These are phyloP conservation scores for Chamaetylas fuelleborni DNA, from an alignment of 2,113 vertebrate genomes.

Conservation along the genomic window DNA sequence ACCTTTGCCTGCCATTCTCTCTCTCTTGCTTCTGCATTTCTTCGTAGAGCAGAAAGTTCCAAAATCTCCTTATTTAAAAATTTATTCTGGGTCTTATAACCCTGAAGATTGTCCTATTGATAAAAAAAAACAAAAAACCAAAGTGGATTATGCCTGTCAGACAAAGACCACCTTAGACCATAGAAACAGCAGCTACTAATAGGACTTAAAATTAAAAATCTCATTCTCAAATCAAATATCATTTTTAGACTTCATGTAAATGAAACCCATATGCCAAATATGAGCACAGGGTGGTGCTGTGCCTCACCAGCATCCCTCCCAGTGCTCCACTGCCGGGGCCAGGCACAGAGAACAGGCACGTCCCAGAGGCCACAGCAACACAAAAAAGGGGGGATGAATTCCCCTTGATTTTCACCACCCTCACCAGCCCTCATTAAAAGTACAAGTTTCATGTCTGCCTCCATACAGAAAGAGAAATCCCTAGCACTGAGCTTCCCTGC, in stretches of 20 bases:
- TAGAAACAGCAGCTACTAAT: not conserved
- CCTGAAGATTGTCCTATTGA: constrained; percentile 90
- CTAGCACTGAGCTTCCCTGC: not conserved
- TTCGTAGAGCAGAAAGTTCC: constrained; percentile 89
- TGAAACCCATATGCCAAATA: not conserved
- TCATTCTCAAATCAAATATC: not conserved
- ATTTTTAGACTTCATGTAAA: not conserved
- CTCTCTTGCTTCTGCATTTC: constrained; percentile 88
- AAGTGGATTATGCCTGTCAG: not conserved
- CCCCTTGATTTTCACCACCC: not conserved
- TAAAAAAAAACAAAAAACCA: not conserved
- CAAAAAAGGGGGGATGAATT: not conserved
- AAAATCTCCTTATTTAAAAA: constrained; percentile 98
- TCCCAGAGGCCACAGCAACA: not conserved
- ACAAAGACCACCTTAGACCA: not conserved
- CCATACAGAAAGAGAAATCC: rapidly evolving
- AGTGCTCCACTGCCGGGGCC: rapidly evolving
- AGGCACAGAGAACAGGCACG: not conserved
- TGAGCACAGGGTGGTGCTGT: not conserved
- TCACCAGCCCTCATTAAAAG: not conserved
- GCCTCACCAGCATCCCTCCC: not conserved
- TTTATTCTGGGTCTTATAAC: constrained; percentile 95
- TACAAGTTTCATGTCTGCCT: not conserved
- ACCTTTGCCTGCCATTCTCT: constrained; percentile 91
- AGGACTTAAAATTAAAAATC: not conserved